Percentiles rank a stretch among this genome's conserved stretches.
Evolutionary conservation across 2,888 invertebrate species (phyloP).

Genomic region (Petrolisthes cinctipes): DNA sequence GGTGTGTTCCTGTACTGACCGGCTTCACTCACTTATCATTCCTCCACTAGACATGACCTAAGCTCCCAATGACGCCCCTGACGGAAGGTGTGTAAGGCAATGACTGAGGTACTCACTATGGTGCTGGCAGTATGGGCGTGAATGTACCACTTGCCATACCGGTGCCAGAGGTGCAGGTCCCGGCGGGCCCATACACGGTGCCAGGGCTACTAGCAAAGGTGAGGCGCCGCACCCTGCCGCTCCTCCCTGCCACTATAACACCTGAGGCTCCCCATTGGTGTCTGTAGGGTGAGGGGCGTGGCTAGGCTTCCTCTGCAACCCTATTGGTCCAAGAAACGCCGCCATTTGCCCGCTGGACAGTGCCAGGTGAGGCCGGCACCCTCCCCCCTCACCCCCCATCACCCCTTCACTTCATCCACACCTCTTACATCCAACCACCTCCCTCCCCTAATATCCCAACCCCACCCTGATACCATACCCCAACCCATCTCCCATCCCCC

Average conservation of each 20-base stretch:
- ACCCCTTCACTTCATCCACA: neutral
- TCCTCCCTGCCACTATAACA: conserved; percentile 13
- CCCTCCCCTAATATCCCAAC: no score
- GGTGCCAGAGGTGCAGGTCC: conserved; percentile 33
- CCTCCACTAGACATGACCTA: conserved; percentile 1
- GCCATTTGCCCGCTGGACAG: conserved; percentile 43
- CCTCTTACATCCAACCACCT: conserved; percentile 14
- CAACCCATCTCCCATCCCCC: conserved; percentile 2
- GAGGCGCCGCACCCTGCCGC: conserved; percentile 34
- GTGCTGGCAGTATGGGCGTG: conserved; percentile 33
- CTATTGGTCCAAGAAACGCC: conserved; percentile 30
- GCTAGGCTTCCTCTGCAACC: neutral
- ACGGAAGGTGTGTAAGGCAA: neutral
- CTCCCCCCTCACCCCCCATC: neutral
- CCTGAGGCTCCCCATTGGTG: conserved; percentile 35
- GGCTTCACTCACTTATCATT: neutral
- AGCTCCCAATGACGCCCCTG: neutral
- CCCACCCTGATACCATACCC: no score
- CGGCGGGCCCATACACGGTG: conserved; percentile 49
- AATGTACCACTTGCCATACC: conserved; percentile 28
- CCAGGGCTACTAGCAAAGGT: conserved; percentile 39
- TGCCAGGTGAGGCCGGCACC: conserved; percentile 25
- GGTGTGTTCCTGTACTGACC: neutral
- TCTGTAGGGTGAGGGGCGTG: conserved; percentile 25
- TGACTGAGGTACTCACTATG: conserved; percentile 21